Evolutionary conservation across 2,797 vertebrate genomes (phyloP).

Genomic region (Scolopax rusticola): DNA sequence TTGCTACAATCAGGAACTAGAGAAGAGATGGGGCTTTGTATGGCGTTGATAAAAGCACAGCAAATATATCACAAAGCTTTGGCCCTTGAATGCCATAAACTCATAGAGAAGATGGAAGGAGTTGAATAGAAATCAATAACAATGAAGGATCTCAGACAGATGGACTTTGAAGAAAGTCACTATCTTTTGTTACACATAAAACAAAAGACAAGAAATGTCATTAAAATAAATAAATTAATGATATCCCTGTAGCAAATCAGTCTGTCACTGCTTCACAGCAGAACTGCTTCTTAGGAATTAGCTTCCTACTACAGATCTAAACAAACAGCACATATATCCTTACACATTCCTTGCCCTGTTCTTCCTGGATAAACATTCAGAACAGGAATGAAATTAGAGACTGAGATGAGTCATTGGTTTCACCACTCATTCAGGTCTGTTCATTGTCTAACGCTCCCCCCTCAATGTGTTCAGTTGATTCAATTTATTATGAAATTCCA

Average conservation of each 20-base stretch:
- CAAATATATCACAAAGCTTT: conserved; percentile 34
- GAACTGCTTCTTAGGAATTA: conserved; percentile 6
- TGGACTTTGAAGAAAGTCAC: conserved; percentile 43
- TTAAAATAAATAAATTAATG: conserved; percentile 46
- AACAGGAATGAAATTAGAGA: conserved; percentile 36
- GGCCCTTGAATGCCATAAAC: conserved; percentile 32
- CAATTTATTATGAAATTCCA: conserved; percentile 25
- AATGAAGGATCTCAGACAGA: conserved; percentile 35
- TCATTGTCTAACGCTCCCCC: neutral
- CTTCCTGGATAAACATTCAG: conserved; percentile 29
- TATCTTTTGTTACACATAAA: conserved; percentile 30
- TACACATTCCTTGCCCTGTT: neutral
- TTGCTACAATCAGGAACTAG: neutral
- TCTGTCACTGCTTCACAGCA: neutral
- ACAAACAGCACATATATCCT: conserved; percentile 31
- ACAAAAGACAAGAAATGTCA: conserved; percentile 1
- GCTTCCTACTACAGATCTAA: neutral
- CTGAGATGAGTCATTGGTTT: conserved; percentile 19
- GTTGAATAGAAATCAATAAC: conserved; percentile 48
- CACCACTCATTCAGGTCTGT: neutral
- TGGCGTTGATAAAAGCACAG: neutral
- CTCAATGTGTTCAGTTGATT: neutral
- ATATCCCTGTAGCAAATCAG: neutral
- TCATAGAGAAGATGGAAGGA: conserved; percentile 18
- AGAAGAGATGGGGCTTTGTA: conserved; percentile 22